phyloP scores from a whole-genome alignment of 2,888 invertebrate species.

The Salticus scenicus region DNA sequence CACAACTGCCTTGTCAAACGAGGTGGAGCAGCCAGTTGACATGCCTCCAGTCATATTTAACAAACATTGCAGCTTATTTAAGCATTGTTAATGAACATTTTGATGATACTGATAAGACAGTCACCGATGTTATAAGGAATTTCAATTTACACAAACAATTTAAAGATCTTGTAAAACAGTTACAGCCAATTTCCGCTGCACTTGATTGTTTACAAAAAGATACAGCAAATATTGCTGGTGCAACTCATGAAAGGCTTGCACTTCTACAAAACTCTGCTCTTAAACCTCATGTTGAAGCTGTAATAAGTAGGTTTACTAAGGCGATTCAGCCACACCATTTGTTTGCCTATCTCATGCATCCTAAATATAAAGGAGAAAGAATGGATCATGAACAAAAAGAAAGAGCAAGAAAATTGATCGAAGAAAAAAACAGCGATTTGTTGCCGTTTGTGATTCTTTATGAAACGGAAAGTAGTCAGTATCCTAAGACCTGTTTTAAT shows the following conservation, averaged over 20 bases:
- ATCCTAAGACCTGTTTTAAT: neutral
- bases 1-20: slow-evolving; percentile 16
- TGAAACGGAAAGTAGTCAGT: neutral
- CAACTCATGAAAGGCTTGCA: slow-evolving; percentile 15
- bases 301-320: neutral
- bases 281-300: slow-evolving; percentile 8
- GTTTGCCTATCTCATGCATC: slow-evolving; percentile 11
- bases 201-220: slow-evolving; percentile 6
- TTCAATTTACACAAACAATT: neutral
- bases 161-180: slow-evolving; percentile 18
- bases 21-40: neutral
- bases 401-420: neutral
- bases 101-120: neutral
- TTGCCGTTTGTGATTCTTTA: neutral
- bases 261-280: slow-evolving; percentile 10
- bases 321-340: neutral
- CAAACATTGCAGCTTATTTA: neutral
- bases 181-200: slow-evolving; percentile 18
- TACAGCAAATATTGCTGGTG: slow-evolving; percentile 18
- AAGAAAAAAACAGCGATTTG: neutral
- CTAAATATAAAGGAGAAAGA: slow-evolving; percentile 5
- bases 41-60: slow-evolving; percentile 13
- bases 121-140: neutral
- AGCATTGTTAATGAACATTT: neutral
- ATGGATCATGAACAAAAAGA: neutral